Evolutionary conservation across 1,140 invertebrate species (phyloP).

Genomic region (Pachypeltis micranthus): DNA sequence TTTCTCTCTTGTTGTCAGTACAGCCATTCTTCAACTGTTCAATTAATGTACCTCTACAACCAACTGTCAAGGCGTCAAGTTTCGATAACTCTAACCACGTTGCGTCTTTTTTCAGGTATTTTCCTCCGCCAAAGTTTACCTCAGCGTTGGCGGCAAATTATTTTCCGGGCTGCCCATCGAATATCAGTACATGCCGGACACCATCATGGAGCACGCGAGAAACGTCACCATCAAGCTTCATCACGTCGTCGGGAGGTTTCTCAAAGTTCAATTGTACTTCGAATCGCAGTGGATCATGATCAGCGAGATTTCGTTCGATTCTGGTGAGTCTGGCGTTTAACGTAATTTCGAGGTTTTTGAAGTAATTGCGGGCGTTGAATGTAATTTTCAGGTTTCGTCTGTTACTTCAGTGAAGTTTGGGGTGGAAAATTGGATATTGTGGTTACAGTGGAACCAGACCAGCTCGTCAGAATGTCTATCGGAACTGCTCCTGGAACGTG

Average conservation of each 20-base stretch:
- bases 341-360: too few species aligned
- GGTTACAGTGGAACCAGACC: too few species aligned
- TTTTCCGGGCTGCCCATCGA: constrained; percentile 51
- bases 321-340: constrained; percentile 57
- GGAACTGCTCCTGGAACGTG: too few species aligned
- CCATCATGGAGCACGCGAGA: constrained; percentile 64
- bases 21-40: background rate
- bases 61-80: too few species aligned
- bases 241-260: constrained; percentile 57
- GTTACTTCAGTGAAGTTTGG: too few species aligned
- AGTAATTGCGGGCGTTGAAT: too few species aligned
- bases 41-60: background rate
- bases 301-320: constrained; percentile 71
- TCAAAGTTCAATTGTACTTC: constrained; percentile 73
- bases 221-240: constrained; percentile 72
- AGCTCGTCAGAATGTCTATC: too few species aligned
- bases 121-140: constrained; percentile 53
- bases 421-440: too few species aligned
- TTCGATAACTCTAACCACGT: too few species aligned
- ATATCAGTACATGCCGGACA: constrained; percentile 68
- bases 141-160: constrained; percentile 53
- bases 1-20: too few species aligned
- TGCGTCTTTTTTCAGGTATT: constrained; percentile 43
- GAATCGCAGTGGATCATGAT: constrained; percentile 76
- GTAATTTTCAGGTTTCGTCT: too few species aligned